These are phyloP conservation scores for Epinotia demarniana DNA, from an alignment of 2,888 invertebrate species.

Conservation along the genomic window DNA sequence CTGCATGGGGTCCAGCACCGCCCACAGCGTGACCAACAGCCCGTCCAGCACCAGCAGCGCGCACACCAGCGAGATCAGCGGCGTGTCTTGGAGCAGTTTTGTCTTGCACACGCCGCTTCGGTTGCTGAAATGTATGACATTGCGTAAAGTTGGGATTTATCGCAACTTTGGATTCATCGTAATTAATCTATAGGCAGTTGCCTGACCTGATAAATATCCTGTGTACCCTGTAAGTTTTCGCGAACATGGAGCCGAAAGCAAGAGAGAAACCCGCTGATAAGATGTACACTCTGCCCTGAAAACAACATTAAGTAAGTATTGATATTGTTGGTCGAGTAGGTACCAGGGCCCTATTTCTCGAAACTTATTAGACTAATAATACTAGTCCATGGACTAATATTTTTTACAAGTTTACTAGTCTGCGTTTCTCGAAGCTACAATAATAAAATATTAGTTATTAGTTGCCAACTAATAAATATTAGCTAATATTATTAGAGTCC, in stretches of 20 bases:
- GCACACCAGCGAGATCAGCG: conserved; percentile 93
- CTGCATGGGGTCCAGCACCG: conserved; percentile 94
- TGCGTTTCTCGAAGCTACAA: too few species aligned
- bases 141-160: background rate
- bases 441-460: too few species aligned
- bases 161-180: too few species aligned
- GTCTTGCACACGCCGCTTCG: conserved; percentile 93
- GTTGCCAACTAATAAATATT: too few species aligned
- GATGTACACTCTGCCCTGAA: conserved; percentile 93
- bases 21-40: conserved; percentile 93
- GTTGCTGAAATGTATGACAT: conserved; percentile 76
- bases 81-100: conserved; percentile 95
- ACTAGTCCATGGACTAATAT: too few species aligned
- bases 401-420: too few species aligned
- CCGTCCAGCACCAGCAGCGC: conserved; percentile 93
- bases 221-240: conserved; percentile 96
- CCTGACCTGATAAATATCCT: conserved; percentile 91
- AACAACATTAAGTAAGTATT: conserved; percentile 49
- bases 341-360: too few species aligned
- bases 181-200: too few species aligned
- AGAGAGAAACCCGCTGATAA: conserved; percentile 95
- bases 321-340: too few species aligned
- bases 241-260: conserved; percentile 97
- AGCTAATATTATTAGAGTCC: too few species aligned
- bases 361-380: too few species aligned